phyloP scores from a whole-genome alignment of 1,140 invertebrate genomes.

The Cepaea nemoralis region DNA sequence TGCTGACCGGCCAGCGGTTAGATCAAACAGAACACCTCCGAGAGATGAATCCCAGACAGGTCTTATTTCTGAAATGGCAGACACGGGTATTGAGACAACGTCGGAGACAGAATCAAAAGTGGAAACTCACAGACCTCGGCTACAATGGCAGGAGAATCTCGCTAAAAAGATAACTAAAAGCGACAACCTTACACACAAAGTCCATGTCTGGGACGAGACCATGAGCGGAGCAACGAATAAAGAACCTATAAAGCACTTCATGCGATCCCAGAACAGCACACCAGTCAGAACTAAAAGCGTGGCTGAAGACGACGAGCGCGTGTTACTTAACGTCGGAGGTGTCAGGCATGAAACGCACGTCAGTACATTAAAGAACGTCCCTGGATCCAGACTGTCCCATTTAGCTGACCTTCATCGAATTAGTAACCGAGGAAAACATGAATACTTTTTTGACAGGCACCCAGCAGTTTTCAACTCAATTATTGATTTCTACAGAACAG shows the following conservation, averaged over 20 bases:
- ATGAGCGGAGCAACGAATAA: slow-evolving; percentile 1
- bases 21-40: not conserved
- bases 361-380: slow-evolving; percentile 68
- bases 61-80: slow-evolving; percentile 22
- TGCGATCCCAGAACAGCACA: slow-evolving; percentile 27
- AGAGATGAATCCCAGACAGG: slow-evolving; percentile 28
- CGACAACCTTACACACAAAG: not conserved
- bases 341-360: slow-evolving; percentile 96
- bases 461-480: slow-evolving; percentile 71
- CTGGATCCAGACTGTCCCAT: slow-evolving; percentile 65
- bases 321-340: slow-evolving; percentile 96
- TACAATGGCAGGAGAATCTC: slow-evolving; percentile 21
- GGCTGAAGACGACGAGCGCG: slow-evolving; percentile 65
- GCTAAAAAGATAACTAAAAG: not conserved
- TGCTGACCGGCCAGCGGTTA: not conserved
- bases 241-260: slow-evolving; percentile 22
- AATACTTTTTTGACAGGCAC: slow-evolving; percentile 72
- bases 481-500: slow-evolving; percentile 70
- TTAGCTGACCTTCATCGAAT: slow-evolving; percentile 61
- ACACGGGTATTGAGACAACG: not conserved
- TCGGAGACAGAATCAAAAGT: not conserved
- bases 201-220: slow-evolving; percentile 18
- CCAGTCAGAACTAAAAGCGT: not conserved
- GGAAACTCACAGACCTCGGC: slow-evolving; percentile 8
- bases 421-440: slow-evolving; percentile 57